These are phyloP conservation scores for Enteromius treurensis DNA, from an alignment of 2,797 vertebrate species.

Conservation along the genomic window DNA sequence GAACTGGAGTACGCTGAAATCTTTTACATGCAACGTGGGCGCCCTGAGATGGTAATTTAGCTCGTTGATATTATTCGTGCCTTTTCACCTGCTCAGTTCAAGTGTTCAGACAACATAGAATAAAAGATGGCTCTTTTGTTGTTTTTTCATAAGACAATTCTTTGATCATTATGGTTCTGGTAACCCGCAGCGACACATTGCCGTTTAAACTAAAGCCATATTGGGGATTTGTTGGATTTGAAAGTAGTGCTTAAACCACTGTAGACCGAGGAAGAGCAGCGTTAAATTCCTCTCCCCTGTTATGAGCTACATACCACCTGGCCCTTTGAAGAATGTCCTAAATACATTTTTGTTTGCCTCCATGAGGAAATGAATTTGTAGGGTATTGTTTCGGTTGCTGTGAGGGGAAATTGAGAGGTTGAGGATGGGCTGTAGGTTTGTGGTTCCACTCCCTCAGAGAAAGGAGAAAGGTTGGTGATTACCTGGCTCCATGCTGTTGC, in stretches of 20 bases:
- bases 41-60: neutral
- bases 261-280: neutral
- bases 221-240: conserved; percentile 13
- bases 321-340: conserved; percentile 28
- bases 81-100: neutral
- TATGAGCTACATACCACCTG: neutral
- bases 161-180: conserved; percentile 16
- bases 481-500: conserved; percentile 64
- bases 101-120: neutral
- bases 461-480: conserved; percentile 61
- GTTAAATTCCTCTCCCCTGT: neutral
- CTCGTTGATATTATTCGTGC: neutral
- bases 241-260: conserved; percentile 6
- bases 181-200: neutral
- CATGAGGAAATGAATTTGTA: neutral
- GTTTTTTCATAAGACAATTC: neutral
- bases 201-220: neutral
- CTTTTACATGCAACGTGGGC: neutral
- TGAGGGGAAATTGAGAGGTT: conserved; percentile 44
- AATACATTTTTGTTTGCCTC: conserved; percentile 8
- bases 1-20: neutral
- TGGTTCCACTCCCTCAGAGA: conserved; percentile 27
- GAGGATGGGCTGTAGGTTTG: conserved; percentile 45
- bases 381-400: conserved; percentile 15
- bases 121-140: neutral